phyloP scores from a whole-genome alignment of 2,888 invertebrate genomes.

The Cylloceria caligata region DNA sequence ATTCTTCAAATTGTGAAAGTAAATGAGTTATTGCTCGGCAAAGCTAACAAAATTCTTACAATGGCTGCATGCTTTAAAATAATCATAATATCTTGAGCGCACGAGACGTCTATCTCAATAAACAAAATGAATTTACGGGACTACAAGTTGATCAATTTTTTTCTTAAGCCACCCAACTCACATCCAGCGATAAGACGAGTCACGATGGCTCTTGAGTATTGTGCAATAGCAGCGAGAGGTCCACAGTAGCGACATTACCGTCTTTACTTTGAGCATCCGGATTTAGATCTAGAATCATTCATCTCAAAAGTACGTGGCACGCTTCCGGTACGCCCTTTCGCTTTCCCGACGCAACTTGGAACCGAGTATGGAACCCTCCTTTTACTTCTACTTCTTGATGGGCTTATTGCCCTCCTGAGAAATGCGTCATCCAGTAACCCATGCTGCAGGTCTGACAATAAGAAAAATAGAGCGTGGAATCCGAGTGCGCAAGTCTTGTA shows the following conservation, averaged over 20 bases:
- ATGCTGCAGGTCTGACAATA: conserved; percentile 52
- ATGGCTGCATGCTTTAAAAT: conserved; percentile 2
- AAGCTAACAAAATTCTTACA: not conserved
- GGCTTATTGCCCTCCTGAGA: conserved; percentile 44
- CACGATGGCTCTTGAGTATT: conserved; percentile 1
- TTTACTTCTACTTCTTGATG: conserved; percentile 44
- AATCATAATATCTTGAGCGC: conserved; percentile 4
- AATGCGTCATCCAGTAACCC: conserved; percentile 64
- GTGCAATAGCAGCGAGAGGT: conserved; percentile 25
- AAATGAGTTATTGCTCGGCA: not conserved
- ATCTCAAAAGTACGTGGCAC: conserved; percentile 44
- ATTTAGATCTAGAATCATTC: conserved; percentile 64
- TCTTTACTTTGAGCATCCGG: conserved; percentile 53
- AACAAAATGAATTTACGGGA: conserved; percentile 23
- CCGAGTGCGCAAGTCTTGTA: conserved; percentile 41
- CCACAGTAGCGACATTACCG: conserved; percentile 27
- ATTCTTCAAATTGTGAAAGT: not conserved
- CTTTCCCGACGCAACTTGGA: conserved; percentile 21
- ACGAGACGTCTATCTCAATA: not conserved
- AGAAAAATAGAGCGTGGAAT: conserved; percentile 65
- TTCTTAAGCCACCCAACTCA: conserved; percentile 47
- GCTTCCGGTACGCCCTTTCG: conserved; percentile 59
- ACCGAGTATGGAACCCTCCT: conserved; percentile 45
- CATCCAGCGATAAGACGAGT: conserved; percentile 24
- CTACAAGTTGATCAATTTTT: conserved; percentile 29